Base-by-base conservation (phyloP, 2,113 vertebrate species). In the Hypocryptadius cinnamomeus region DNA sequence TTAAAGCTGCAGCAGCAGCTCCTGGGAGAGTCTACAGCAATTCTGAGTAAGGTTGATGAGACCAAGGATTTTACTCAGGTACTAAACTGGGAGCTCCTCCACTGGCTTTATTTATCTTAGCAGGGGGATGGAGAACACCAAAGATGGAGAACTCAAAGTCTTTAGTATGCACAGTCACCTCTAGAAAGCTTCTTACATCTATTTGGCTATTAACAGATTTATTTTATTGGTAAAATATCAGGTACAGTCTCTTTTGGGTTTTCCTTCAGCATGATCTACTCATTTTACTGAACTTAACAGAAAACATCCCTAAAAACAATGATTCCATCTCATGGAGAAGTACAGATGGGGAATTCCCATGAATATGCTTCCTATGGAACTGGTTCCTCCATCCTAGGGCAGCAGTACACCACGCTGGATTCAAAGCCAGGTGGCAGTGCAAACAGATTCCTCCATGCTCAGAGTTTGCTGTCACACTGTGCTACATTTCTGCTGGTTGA, bases 361-460 rank as follows among this genome's bases (percentile, higher is more conserved):
- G n/a, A 87, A 27, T 21, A 18, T 5, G 17, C 70, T 85, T 89
- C 81, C 89, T 71, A 42, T 44, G n/a, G 30, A 77, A 35, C 51
- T n/a, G 35, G 8, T 13, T 47, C 19, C 22, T 61, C 84, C 39
- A 80, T 72, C 44, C 71, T 15, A n/a, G 39, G 56, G 35, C n/a
- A 65, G 42, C n/a, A 57, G 70, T 5, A 60, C 66, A 54, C 35
- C 45, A 23, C 0, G 22, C 87, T 45, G 81, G 74, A 65, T 60
- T 74, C 85, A 54, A 81, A 95, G 94, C 78, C 83, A 79, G 89
- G 82, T 85, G 89, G 92, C 87, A 92, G 87, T 78, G 79, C 82
- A 65, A 65, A 42, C 80, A 87, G 86, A 56, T 71, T 93, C 70
- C 78, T 91, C 90, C 77, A n/a, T 1, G 6, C 81, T 64, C 74